Conservation (phyloP, 2,113 vertebrate genomes). For the Butorides virescens region DNA sequence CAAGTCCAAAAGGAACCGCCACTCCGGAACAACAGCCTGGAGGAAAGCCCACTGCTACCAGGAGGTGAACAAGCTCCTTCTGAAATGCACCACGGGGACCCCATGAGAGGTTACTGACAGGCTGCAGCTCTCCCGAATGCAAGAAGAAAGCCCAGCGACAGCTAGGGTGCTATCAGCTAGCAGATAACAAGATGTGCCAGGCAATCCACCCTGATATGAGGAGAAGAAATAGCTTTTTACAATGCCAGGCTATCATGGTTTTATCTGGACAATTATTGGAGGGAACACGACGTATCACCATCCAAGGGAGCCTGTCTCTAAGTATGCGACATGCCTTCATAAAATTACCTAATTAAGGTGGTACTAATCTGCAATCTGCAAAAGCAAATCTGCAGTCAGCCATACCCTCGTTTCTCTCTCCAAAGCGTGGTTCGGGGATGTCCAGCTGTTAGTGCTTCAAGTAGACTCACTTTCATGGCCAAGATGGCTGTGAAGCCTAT, state of each 20-base stretch:
- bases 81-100: fast-evolving
- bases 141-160: not conserved
- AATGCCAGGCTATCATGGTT: not conserved
- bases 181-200: not conserved
- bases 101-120: not conserved
- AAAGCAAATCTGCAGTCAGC: not conserved
- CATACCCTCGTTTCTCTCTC: not conserved
- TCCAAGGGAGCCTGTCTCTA: not conserved
- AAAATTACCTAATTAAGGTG: not conserved
- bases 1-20: not conserved
- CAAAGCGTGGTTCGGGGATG: not conserved
- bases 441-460: not conserved
- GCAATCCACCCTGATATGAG: not conserved
- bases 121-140: not conserved
- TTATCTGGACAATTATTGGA: not conserved
- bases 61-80: not conserved
- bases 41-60: not conserved
- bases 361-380: not conserved
- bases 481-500: not conserved
- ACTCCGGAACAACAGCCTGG: not conserved
- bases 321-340: fast-evolving
- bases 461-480: not conserved
- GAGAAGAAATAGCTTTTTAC: not conserved
- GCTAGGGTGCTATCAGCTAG: not conserved
- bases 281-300: fast-evolving